Percentiles rank a stretch among this genome's conserved stretches.
phyloP scores from a whole-genome alignment of 2,888 invertebrate species.

The Hoplodrina blanda region DNA sequence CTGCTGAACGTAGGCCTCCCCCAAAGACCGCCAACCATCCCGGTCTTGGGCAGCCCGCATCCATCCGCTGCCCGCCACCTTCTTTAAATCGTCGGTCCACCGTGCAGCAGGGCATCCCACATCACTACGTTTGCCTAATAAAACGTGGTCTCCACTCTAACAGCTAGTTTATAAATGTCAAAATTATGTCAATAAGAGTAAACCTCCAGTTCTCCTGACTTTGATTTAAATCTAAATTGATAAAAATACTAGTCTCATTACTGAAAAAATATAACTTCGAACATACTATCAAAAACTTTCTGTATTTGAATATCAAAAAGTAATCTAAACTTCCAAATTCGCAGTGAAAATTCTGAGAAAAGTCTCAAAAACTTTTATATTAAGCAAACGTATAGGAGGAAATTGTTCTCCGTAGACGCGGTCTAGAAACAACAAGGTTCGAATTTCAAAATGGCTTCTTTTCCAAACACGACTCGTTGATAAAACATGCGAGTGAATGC shows the following conservation, averaged over 20 bases:
- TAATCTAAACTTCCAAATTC: slow-evolving; percentile 53
- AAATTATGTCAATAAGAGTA: no score
- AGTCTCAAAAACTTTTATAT: slow-evolving; percentile 45
- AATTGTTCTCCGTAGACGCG: slow-evolving; percentile 4
- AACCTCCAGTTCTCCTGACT: neutral
- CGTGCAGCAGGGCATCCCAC: no score
- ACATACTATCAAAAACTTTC: slow-evolving; percentile 34
- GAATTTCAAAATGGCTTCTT: slow-evolving; percentile 34
- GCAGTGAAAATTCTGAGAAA: slow-evolving; percentile 23
- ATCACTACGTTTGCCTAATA: no score
- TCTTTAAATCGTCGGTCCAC: no score
- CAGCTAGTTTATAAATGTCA: no score
- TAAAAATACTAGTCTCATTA: neutral
- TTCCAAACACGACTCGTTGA: slow-evolving; percentile 24
- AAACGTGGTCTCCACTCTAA: no score
- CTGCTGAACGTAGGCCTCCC: no score
- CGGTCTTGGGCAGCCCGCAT: no score
- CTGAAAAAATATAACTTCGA: slow-evolving; percentile 12
- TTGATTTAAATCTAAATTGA: neutral
- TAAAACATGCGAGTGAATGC: slow-evolving; percentile 37
- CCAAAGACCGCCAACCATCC: no score
- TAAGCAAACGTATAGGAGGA: slow-evolving; percentile 26
- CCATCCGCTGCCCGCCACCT: no score
- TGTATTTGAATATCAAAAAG: slow-evolving; percentile 48
- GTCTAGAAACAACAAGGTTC: slow-evolving; percentile 12